Base-by-base conservation (phyloP, 1,140 invertebrate genomes). In the Propsilocerus akamusi region DNA sequence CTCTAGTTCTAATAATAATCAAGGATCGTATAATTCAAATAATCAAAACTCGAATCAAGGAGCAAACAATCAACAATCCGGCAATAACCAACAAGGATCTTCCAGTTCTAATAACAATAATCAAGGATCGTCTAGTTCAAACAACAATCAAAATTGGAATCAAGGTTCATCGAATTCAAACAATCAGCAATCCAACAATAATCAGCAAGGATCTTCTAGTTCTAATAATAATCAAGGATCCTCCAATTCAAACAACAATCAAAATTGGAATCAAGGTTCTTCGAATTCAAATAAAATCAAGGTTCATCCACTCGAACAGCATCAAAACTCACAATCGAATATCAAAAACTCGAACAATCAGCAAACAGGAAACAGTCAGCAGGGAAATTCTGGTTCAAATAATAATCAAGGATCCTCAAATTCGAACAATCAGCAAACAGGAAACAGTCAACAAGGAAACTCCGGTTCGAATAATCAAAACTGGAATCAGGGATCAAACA, bases 121-220 rank as follows among this genome's bases (percentile, higher is more conserved):
- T 14, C 32, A 41, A 4, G 14, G 22, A 41, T 41, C 34, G 7
- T 4, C n/a, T 37, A 14, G 32, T 37, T 57, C 56, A 17, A n/a
- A 41, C 10, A 12, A 49, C 51, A 20, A 7, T 25, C 25, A 30
- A 7, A 17, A n/a, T 11, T 23, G 6, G 17, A 52, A 49, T 34
- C 51, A 48, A 52, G 12, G 23, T 10, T 24, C 48, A 26, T 24
- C 24, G 17, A 25, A 20, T 25, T 46, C n/a, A n/a, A 41, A 41
- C 11, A 41, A 41, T 20, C 34, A 41, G 11, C 34, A 41, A 20
- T 41, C 34, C 2, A 20, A 20, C 22, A 34, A n/a, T 34, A 34
- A 12, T 34, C 5, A 12, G 12, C 12, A 5, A 34, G 30, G 4
- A 12, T 10, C 30, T 34, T 6, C 49, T 52, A 25, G 14, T 25